A percentile compares a stretch with the other conserved stretches of the same genome.
Evolutionary conservation across 1,140 invertebrate species (phyloP).

Genomic region (Drosophila hydei): DNA sequence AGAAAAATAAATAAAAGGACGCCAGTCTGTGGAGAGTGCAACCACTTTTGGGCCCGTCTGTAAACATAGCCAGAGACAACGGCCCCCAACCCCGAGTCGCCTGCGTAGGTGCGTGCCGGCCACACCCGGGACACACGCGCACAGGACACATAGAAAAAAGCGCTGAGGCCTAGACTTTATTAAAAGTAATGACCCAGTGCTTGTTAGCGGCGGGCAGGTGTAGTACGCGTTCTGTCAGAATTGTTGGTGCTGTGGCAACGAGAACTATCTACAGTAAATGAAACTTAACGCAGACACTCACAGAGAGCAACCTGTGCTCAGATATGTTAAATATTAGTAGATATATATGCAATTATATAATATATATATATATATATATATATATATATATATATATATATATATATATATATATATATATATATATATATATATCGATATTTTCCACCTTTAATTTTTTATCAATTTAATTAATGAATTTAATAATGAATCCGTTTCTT

Average conservation of each 20-base stretch:
- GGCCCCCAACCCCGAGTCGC: background rate
- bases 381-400: too few relatives aligned
- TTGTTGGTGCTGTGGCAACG: background rate
- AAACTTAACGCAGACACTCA: background rate
- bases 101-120: constrained; percentile 27
- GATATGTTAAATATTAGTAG: too few relatives aligned
- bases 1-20: constrained; percentile 15
- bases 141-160: constrained; percentile 30
- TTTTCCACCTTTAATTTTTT: too few relatives aligned
- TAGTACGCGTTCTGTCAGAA: background rate
- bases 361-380: too few relatives aligned
- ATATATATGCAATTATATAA: too few relatives aligned
- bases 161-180: constrained; percentile 50
- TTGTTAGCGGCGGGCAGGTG: constrained; percentile 45
- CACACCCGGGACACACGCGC: constrained; percentile 31
- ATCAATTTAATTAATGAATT: too few relatives aligned
- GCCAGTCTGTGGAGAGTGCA: constrained; percentile 30
- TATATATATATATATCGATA: too few relatives aligned
- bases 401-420: too few relatives aligned
- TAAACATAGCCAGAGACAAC: background rate
- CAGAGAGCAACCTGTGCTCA: background rate
- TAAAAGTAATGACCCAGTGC: constrained; percentile 71
- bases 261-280: constrained; percentile 6
- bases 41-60: constrained; percentile 26
- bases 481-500: too few relatives aligned